Percentiles rank a stretch among this genome's conserved stretches.
phyloP scores from a whole-genome alignment of 2,888 invertebrate species.

The Eupelmus urozonus region DNA sequence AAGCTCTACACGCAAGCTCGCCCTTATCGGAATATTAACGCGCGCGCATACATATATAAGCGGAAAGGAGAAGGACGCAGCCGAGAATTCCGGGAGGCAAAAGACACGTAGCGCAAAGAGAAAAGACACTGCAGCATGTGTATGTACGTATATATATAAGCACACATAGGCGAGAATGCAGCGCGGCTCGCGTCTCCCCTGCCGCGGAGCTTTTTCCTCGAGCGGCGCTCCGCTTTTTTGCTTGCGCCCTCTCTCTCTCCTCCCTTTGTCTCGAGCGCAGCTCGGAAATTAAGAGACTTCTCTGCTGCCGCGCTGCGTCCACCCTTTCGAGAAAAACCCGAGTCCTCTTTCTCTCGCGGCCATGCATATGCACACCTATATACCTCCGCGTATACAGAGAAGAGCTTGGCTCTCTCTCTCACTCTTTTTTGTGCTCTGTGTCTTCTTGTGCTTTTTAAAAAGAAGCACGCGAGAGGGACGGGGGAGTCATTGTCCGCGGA shows the following conservation, averaged over 20 bases:
- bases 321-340: slow-evolving; percentile 55
- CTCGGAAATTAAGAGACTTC: slow-evolving; percentile 74
- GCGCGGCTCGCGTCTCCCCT: not conserved
- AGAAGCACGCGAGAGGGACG: slow-evolving; percentile 7
- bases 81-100: not conserved
- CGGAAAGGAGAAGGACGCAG: slow-evolving; percentile 20
- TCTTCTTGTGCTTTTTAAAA: slow-evolving; percentile 35
- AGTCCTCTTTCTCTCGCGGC: slow-evolving; percentile 50
- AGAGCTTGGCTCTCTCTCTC: not conserved
- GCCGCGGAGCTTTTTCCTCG: too few species aligned
- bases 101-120: slow-evolving; percentile 41
- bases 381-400: not conserved
- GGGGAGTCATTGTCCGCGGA: slow-evolving; percentile 73
- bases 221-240: too few species aligned
- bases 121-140: slow-evolving; percentile 29
- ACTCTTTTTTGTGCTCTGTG: slow-evolving; percentile 15
- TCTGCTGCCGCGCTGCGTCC: slow-evolving; percentile 52
- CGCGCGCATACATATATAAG: not conserved
- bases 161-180: slow-evolving; percentile 19
- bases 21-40: slow-evolving; percentile 34
- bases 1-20: not conserved
- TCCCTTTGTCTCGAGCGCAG: slow-evolving; percentile 64
- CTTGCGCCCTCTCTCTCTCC: slow-evolving; percentile 58
- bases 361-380: not conserved
- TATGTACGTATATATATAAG: not conserved